Conservation (phyloP, 1,140 invertebrate genomes). For the Aethina tumida region DNA sequence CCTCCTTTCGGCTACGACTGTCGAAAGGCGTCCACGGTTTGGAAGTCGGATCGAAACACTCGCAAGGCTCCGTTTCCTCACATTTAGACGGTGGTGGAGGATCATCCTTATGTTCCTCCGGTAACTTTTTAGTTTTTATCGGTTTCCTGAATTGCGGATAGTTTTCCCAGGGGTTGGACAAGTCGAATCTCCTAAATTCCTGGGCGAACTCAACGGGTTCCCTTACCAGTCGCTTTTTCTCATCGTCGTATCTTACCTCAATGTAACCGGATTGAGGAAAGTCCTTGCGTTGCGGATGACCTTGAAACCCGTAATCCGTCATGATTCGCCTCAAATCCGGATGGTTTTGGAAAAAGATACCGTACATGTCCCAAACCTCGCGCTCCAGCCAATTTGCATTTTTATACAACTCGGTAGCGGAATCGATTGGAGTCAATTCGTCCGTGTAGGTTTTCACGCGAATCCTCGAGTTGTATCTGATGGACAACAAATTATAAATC, state of each 20-base stretch:
- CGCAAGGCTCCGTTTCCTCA: too few relatives aligned
- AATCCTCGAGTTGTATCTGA: slow-evolving; percentile 19
- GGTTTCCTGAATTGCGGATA: slow-evolving; percentile 8
- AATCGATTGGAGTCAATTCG: slow-evolving; percentile 38
- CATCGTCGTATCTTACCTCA: slow-evolving; percentile 39
- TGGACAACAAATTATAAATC: slow-evolving; percentile 18
- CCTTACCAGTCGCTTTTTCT: slow-evolving; percentile 38
- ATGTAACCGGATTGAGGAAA: slow-evolving; percentile 38
- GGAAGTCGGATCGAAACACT: too few relatives aligned
- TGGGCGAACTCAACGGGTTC: slow-evolving; percentile 39
- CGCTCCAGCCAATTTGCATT: slow-evolving; percentile 37
- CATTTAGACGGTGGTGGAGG: too few relatives aligned
- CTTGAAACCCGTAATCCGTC: slow-evolving; percentile 40
- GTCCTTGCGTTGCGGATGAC: slow-evolving; percentile 38
- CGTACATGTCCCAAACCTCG: slow-evolving; percentile 41
- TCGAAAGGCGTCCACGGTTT: too few relatives aligned
- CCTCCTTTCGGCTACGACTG: too few relatives aligned
- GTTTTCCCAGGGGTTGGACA: slow-evolving; percentile 31
- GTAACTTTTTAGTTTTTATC: too few relatives aligned
- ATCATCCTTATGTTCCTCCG: too few relatives aligned
- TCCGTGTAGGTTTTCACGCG: slow-evolving; percentile 39
- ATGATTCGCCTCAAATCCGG: slow-evolving; percentile 39
- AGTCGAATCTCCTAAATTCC: slow-evolving; percentile 32
- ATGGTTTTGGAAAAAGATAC: slow-evolving; percentile 38
- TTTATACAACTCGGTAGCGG: slow-evolving; percentile 34